A percentile compares a stretch with the other conserved stretches of the same genome.
These are phyloP conservation scores for Xiphorhynchus erythropygius DNA, from an alignment of 2,797 vertebrate species.

Conservation along the genomic window DNA sequence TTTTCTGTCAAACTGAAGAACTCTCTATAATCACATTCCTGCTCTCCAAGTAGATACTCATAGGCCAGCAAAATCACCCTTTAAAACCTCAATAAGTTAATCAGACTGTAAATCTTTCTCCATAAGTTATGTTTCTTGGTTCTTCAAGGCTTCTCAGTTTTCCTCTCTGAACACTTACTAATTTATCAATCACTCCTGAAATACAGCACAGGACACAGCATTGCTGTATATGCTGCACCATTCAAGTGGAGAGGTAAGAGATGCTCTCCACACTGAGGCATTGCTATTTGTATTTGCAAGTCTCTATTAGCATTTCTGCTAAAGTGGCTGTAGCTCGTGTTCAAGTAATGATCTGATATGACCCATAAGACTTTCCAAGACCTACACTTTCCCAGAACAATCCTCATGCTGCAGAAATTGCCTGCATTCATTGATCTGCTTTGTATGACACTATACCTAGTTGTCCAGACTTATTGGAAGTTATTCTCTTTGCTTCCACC, in stretches of 20 bases:
- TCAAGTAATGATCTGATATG: background rate
- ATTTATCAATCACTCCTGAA: background rate
- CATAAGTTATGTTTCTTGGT: accelerated
- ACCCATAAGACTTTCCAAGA: background rate
- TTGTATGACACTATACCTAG: accelerated
- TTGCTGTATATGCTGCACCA: background rate
- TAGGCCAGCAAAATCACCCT: background rate
- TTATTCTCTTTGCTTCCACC: background rate
- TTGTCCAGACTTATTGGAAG: background rate
- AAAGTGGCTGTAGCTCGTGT: background rate
- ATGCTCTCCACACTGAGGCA: accelerated
- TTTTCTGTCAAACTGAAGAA: background rate
- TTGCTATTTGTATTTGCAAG: background rate
- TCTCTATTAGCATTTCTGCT: background rate
- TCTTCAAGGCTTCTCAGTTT: background rate
- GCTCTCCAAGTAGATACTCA: background rate
- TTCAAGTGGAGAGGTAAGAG: background rate
- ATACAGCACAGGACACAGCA: background rate
- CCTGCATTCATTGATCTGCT: background rate
- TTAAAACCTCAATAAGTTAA: background rate
- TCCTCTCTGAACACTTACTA: background rate
- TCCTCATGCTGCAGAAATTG: background rate
- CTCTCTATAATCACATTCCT: background rate
- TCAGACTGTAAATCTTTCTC: background rate
- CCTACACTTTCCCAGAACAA: background rate